A percentile compares a stretch with the other conserved stretches of the same genome.
Conservation (phyloP, 2,888 invertebrate genomes). For the Melitaea athalia region DNA sequence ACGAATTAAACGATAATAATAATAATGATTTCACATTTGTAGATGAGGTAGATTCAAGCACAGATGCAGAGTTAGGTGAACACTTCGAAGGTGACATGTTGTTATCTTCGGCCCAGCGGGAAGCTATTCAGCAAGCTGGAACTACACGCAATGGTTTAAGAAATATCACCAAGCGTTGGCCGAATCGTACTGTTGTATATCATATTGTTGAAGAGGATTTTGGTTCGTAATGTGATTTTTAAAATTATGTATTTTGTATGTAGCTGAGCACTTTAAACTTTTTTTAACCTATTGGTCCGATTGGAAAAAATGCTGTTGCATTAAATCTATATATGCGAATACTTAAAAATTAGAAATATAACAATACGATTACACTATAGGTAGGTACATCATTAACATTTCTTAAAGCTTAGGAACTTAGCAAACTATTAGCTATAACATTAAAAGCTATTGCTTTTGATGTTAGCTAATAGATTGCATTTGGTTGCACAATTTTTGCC, state of each 20-base stretch:
- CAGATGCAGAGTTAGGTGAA: constrained; percentile 61
- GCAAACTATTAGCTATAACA: no score
- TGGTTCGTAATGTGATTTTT: constrained; percentile 57
- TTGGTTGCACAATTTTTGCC: no score
- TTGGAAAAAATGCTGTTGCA: not conserved
- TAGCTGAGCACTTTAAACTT: no score
- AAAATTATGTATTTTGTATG: not conserved
- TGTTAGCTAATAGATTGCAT: no score
- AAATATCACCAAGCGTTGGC: constrained; percentile 71
- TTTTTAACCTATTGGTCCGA: not conserved
- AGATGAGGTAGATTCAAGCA: constrained; percentile 22
- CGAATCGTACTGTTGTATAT: constrained; percentile 70
- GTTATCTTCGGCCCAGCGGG: constrained; percentile 55
- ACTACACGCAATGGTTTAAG: constrained; percentile 68
- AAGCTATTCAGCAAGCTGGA: constrained; percentile 52
- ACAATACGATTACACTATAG: no score
- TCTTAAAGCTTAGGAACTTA: no score
- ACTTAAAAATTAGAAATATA: not conserved
- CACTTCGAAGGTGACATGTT: constrained; percentile 80
- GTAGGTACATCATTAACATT: no score
- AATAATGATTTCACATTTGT: not conserved
- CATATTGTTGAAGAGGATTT: constrained; percentile 68
- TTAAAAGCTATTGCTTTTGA: no score
- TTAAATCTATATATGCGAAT: no score
- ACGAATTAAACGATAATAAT: no score